phyloP scores from a whole-genome alignment of 2,113 vertebrate species.

The Phoenicopterus ruber region DNA sequence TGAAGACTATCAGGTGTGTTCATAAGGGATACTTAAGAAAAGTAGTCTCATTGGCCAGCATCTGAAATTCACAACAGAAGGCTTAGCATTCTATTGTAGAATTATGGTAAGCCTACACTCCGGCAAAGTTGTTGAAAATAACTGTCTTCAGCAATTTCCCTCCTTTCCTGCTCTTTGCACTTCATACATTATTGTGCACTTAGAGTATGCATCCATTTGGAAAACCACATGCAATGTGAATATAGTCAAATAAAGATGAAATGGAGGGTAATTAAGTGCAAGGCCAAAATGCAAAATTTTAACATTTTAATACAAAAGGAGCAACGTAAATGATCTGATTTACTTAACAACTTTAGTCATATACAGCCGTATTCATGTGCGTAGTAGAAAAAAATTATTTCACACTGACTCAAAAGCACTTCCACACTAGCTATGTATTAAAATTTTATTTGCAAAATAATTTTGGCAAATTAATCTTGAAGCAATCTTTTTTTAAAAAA shows the following conservation, averaged over 20 bases:
- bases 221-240: not conserved
- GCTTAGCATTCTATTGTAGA: not conserved
- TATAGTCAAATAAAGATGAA: not conserved
- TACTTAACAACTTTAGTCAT: not conserved
- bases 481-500: not conserved
- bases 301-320: not conserved
- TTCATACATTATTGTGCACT: not conserved
- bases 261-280: not conserved
- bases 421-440: not conserved
- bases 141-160: not conserved
- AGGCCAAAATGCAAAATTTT: not conserved
- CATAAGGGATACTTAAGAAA: not conserved
- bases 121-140: not conserved
- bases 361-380: not conserved
- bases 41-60: not conserved
- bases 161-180: not conserved
- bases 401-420: not conserved
- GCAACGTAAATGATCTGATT: not conserved
- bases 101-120: rapidly evolving
- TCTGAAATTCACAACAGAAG: not conserved
- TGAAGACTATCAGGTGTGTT: rapidly evolving
- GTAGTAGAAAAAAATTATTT: not conserved
- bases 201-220: not conserved
- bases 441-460: not conserved
- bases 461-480: not conserved